Percentiles rank a stretch among this genome's conserved stretches.
phyloP scores from a whole-genome alignment of 1,140 invertebrate genomes.

The Hycleus cichorii region DNA sequence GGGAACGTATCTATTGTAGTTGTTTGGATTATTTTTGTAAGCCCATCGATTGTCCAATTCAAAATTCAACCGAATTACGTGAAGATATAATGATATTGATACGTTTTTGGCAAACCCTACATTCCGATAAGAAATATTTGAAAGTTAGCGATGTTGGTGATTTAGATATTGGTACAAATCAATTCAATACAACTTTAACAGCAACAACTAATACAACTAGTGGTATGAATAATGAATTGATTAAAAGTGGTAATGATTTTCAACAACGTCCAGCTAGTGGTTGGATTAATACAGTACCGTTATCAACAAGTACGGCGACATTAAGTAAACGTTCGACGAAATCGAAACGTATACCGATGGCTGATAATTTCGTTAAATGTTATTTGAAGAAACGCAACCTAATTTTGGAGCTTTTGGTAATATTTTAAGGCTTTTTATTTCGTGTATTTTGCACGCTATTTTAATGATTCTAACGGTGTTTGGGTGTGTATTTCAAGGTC shows the following conservation, averaged over 20 bases:
- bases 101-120: constrained; percentile 93
- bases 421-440: constrained; percentile 1
- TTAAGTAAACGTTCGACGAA: constrained; percentile 71
- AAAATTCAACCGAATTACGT: constrained; percentile 63
- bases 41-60: constrained; percentile 75
- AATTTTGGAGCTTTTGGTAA: constrained; percentile 79
- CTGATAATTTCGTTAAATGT: constrained; percentile 83
- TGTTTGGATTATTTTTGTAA: constrained; percentile 95
- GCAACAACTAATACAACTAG: constrained; percentile 26
- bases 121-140: constrained; percentile 95
- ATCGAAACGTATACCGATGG: constrained; percentile 57
- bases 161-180: constrained; percentile 34
- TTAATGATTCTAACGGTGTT: too few relatives aligned
- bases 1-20: constrained; percentile 89
- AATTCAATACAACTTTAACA: constrained; percentile 29
- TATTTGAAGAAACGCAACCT: constrained; percentile 93
- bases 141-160: constrained; percentile 62
- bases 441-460: not conserved
- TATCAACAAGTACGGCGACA: constrained; percentile 62
- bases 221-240: constrained; percentile 40
- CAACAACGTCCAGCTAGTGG: constrained; percentile 54
- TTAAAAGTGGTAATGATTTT: constrained; percentile 52
- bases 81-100: constrained; percentile 89
- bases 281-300: constrained; percentile 85
- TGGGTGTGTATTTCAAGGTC: too few relatives aligned